Evolutionary conservation across 2,797 vertebrate genomes (phyloP).

Genomic region (Syndactyla subalaris): DNA sequence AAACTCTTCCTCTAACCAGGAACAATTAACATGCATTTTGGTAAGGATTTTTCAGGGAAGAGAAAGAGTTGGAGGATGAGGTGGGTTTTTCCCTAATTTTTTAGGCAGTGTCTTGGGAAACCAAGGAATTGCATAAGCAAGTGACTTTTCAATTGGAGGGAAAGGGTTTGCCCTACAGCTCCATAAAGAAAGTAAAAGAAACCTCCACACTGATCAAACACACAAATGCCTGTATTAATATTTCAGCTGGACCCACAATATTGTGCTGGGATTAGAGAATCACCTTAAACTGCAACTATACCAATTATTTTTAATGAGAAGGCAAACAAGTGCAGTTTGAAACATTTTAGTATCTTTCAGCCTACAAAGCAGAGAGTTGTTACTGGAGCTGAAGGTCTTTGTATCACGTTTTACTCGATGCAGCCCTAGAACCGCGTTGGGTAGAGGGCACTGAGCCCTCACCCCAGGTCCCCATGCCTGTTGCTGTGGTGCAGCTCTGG

Average conservation of each 20-base stretch:
- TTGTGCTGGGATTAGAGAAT: neutral
- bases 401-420: neutral
- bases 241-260: neutral
- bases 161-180: neutral
- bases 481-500: neutral
- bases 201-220: neutral
- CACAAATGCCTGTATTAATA: neutral
- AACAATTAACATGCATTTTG: neutral
- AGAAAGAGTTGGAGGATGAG: neutral
- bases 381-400: fast-evolving
- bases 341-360: neutral
- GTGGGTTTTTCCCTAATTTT: neutral
- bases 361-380: neutral
- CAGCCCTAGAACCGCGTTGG: neutral
- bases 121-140: neutral
- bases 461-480: fast-evolving
- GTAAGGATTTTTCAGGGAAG: neutral
- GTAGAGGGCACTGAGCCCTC: fast-evolving
- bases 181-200: neutral
- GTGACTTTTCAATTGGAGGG: neutral
- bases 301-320: neutral
- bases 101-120: neutral
- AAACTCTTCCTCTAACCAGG: neutral
- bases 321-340: neutral
- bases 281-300: neutral